A percentile compares a stretch with the other conserved stretches of the same genome.
Conservation (phyloP, 2,797 vertebrate species). For the Craterocephalus amniculus region DNA sequence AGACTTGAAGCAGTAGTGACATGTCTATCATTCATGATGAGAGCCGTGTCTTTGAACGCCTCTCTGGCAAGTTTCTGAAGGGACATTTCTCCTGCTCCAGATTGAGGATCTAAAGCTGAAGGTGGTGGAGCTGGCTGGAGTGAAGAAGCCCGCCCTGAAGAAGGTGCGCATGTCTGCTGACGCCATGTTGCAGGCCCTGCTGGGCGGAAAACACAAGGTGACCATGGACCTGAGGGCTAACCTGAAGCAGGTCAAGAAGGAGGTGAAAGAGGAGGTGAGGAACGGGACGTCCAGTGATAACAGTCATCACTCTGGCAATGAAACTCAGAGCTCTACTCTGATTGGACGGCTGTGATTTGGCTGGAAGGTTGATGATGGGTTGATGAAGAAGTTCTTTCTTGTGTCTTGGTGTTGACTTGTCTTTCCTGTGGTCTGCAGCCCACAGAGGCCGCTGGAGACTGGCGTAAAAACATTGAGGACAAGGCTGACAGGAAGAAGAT, state of each 20-base stretch:
- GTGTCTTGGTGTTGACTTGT: background rate
- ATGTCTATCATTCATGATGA: background rate
- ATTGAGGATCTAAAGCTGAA: slow-evolving; percentile 94
- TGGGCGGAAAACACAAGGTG: slow-evolving; percentile 97
- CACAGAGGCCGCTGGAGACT: slow-evolving; percentile 90
- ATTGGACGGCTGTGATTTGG: background rate
- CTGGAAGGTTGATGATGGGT: too few relatives aligned
- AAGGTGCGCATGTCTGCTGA: slow-evolving; percentile 97
- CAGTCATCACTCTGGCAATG: background rate
- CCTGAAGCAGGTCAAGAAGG: slow-evolving; percentile 98
- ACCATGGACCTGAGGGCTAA: slow-evolving; percentile 96
- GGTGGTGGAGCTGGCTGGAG: slow-evolving; percentile 91
- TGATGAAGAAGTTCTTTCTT: background rate
- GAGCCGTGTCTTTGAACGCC: background rate
- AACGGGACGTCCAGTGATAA: background rate
- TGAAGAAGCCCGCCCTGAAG: slow-evolving; percentile 92
- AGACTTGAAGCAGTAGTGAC: background rate
- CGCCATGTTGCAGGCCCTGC: slow-evolving; percentile 93
- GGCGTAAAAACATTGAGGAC: slow-evolving; percentile 97
- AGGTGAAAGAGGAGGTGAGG: slow-evolving; percentile 90
- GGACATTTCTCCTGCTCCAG: slow-evolving; percentile 61
- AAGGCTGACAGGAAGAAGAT: slow-evolving; percentile 98
- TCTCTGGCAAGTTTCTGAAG: background rate
- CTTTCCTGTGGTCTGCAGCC: slow-evolving; percentile 64
- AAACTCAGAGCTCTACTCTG: background rate